Evolutionary conservation across 2,888 invertebrate genomes (phyloP), one percentile per base, ranked within the genome.

Genomic region (Drosophila aldrichi): DNA sequence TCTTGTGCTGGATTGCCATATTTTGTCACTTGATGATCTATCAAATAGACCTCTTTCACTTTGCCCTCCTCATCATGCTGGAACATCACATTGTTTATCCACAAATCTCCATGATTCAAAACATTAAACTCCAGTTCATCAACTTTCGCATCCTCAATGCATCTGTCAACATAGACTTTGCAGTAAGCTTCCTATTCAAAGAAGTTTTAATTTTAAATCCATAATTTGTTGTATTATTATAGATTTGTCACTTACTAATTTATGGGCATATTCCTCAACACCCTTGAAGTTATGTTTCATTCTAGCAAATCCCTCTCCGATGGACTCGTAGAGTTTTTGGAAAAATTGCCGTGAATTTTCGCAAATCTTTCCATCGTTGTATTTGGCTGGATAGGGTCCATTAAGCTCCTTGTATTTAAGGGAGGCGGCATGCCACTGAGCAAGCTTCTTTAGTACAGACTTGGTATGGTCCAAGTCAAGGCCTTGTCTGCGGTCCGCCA

Each of bases 381-480:
- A 79, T 3, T 52, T 40, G 0, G 55, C 16, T 0, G 78, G 81
- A 56, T 81, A 90, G 6, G 67, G 52, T 2, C 88, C 90, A 38
- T 77, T 70, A 2, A 61, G 56, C 64, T 83, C 87, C 38, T 77
- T 80, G 7, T 82, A 63, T 36, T 78, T 83, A 5, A 88, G 82
- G 0, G 91, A 91, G 1, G 89, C 90, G 0, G 92, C 92, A 82
- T 92, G 92, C 70, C 91, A 91, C 59, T 92, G 75, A 1, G 91
- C 91, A 36, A 92, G 34, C 51, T 92, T 92, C 18, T 81, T 74
- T 1, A 92, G 74, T 0, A 77, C 81, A 1, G 77, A 51, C 49
- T 90, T 77, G 18, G 81, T 82, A 36, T 92, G 91, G 1, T 74
- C 70, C 79, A 88, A 62, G 38, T 92, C 89, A 9, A 92, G 69